Evolutionary conservation across 2,888 invertebrate species (phyloP).

Genomic region (Epinotia demarniana): DNA sequence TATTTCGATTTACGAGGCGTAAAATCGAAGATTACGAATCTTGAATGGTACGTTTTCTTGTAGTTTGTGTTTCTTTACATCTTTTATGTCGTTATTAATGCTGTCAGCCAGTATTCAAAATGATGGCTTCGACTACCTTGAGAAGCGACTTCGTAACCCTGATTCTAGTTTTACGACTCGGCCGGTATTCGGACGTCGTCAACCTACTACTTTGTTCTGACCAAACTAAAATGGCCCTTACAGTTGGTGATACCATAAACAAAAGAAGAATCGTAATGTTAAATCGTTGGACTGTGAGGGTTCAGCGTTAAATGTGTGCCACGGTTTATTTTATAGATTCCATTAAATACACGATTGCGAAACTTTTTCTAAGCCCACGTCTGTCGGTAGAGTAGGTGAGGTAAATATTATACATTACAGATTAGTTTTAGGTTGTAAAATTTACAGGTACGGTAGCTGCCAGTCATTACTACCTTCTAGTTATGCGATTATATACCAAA

Average conservation of each 20-base stretch:
- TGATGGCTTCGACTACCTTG: slow-evolving; percentile 52
- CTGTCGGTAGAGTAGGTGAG: slow-evolving; percentile 20
- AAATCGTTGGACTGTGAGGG: slow-evolving; percentile 18
- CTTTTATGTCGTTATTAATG: slow-evolving; percentile 33
- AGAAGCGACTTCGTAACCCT: slow-evolving; percentile 53
- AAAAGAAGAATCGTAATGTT: slow-evolving; percentile 6
- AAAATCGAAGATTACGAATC: not conserved
- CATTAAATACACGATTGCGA: slow-evolving; percentile 45
- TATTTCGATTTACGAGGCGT: not conserved
- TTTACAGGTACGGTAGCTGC: not conserved
- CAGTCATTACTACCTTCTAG: not conserved
- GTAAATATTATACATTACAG: not conserved
- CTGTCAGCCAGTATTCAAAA: slow-evolving; percentile 30
- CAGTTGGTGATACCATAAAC: slow-evolving; percentile 17
- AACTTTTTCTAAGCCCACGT: slow-evolving; percentile 25
- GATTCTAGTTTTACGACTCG: slow-evolving; percentile 59
- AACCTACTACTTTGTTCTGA: slow-evolving; percentile 36
- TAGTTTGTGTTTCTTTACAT: slow-evolving; percentile 20
- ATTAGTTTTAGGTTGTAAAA: not conserved
- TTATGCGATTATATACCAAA: not conserved
- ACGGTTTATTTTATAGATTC: slow-evolving; percentile 45
- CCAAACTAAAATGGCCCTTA: slow-evolving; percentile 36
- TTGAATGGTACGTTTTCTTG: slow-evolving; percentile 6
- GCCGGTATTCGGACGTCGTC: slow-evolving; percentile 50
- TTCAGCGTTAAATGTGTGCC: slow-evolving; percentile 36